Base-by-base conservation (phyloP, 2,113 vertebrate species). In the Odontesthes bonariensis region DNA sequence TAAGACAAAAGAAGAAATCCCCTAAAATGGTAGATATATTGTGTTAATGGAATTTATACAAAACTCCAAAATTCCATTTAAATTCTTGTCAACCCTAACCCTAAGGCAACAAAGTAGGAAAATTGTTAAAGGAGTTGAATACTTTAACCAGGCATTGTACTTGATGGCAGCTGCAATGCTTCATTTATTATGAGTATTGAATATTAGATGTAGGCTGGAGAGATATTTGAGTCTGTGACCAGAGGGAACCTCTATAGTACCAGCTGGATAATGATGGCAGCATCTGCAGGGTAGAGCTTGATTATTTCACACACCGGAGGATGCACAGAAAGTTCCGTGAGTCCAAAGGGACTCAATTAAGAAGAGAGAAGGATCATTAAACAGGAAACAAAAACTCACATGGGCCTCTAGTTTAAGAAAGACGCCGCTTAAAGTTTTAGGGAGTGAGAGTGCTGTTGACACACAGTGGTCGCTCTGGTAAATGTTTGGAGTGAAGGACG, bases 261-360 rank as follows among this genome's bases (percentile, higher is more conserved):
- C 55, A 61, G 38, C 44, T 46, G 64, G 61, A 62, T 77, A 84
- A 73, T 68, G 71, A 85, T 31, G 55, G 73, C 14, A 71, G 55
- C 56, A 46, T 82, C 74, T 74, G 52, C 55, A 78, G 70, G 67
- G 54, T 70, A 49, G 65, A 46, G 1, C 59, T 49, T 52, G 78
- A 60, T 86, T 66, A 73, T 53, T 79, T 78, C 65, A 55, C 77
- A 85, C 77, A 76, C 77, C 12, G 53, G 76, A 82, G 62, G 74
- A 82, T 42, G 64, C 67, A 64, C 53, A 60, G 35, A 81, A 81
- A 72, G 58, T 57, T 72, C 11, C 27, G 52, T 57, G 46, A 49
- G 80, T 89, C 89, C 82, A 81, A 88, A 73, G 88, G 89, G 86
- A 90, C 46, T 69, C 83, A 88, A 91, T 92, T 91, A 91, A 89